These are phyloP conservation scores for Danio kyathit DNA, from an alignment of 2,797 vertebrate genomes.

Conservation along the genomic window DNA sequence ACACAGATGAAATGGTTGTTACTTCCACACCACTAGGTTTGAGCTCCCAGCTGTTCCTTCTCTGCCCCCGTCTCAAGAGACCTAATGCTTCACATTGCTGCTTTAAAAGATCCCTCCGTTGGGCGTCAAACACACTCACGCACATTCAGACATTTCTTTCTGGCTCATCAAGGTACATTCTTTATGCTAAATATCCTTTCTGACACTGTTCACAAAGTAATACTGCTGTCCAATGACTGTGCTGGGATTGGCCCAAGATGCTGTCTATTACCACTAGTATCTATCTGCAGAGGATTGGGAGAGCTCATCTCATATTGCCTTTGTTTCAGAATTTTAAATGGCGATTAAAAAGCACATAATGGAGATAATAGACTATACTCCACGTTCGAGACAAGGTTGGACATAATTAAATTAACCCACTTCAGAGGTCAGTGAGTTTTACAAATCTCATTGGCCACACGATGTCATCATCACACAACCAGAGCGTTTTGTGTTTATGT, in stretches of 20 bases:
- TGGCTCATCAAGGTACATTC: conserved; percentile 7
- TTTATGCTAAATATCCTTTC: conserved; percentile 9
- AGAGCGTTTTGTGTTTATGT: too few species aligned
- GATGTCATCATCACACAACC: too few species aligned
- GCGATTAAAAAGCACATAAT: conserved; percentile 11
- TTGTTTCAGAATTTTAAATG: conserved; percentile 31
- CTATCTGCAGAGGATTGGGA: conserved; percentile 13
- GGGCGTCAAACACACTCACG: conserved; percentile 8
- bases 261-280: conserved; percentile 12
- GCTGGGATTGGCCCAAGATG: conserved; percentile 31
- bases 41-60: conserved; percentile 53
- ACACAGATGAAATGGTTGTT: conserved; percentile 68
- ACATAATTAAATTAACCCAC: too few species aligned
- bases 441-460: too few species aligned
- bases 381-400: too few species aligned
- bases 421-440: too few species aligned
- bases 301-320: conserved; percentile 14
- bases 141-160: conserved; percentile 17
- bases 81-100: conserved; percentile 38
- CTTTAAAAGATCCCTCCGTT: conserved; percentile 46
- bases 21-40: conserved; percentile 66
- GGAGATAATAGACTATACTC: neutral
- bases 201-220: conserved; percentile 17
- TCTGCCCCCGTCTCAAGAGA: conserved; percentile 31
- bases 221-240: conserved; percentile 4